Evolutionary conservation across 1,140 invertebrate species (phyloP).

Genomic region (Caenorhabditis latens): DNA sequence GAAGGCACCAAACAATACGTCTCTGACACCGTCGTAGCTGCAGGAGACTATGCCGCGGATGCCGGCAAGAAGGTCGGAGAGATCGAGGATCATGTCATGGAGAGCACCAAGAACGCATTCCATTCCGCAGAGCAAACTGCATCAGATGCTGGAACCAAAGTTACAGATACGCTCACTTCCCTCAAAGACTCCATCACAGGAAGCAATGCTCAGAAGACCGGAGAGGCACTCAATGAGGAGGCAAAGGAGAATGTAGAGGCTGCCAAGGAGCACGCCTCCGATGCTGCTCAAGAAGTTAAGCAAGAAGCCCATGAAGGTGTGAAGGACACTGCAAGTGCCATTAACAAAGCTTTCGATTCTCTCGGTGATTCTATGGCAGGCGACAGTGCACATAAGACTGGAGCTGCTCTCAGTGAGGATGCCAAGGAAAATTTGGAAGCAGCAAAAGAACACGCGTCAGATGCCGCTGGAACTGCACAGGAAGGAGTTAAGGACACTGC

Average conservation of each 20-base stretch:
- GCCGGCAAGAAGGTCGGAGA: conserved; percentile 49
- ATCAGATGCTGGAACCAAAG: conserved; percentile 7
- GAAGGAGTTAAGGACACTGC: neutral
- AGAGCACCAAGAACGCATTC: neutral
- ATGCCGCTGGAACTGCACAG: neutral
- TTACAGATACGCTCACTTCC: neutral
- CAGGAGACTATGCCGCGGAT: neutral
- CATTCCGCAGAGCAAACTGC: neutral
- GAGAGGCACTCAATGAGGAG: conserved; percentile 1
- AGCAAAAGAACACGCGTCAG: neutral
- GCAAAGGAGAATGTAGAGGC: neutral
- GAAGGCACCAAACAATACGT: conserved; percentile 39
- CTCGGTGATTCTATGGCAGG: neutral
- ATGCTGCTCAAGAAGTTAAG: neutral
- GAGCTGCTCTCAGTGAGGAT: neutral
- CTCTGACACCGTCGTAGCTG: neutral
- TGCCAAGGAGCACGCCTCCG: neutral
- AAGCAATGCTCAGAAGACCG: neutral
- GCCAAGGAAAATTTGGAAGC: neutral
- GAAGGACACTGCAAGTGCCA: conserved; percentile 1
- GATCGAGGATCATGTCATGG: conserved; percentile 13
- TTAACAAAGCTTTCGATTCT: neutral
- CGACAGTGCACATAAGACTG: neutral
- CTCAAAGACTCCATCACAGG: neutral
- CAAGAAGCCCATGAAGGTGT: neutral